Evolutionary conservation across 2,888 invertebrate species (phyloP), one percentile per base, ranked within the genome.

Genomic region (Falcaria lacertinaria): DNA sequence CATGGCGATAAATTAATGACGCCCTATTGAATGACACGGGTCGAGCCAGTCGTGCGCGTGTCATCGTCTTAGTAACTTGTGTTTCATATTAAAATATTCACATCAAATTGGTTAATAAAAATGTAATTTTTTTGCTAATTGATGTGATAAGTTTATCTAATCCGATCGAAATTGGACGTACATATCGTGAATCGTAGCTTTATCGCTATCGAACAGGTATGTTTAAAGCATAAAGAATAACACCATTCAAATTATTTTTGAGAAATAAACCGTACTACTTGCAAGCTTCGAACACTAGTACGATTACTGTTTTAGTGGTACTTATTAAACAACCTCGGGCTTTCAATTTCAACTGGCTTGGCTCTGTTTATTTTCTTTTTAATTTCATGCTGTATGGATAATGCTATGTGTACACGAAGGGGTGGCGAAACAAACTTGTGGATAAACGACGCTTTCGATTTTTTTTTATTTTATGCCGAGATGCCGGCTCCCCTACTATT

Each of bases 281-380:
- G 25, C 39, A 42, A 41, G 44, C 35, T 36, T 44, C 42, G 43
- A 47, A 48, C 44, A 49, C 43, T 60, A 60, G 65, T 60, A 56
- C 54, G 60, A 68, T 67, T 60, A 66, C 51, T 54, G 45, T 62
- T 54, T 60, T 60, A 55, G 50, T 57, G 55, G 55, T 61, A 3
- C 13, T 36, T 22, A 19, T 62, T 67, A 69, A 68, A 68, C 48
- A 68, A 68, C 48, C 51, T 57, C 57, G 57, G 63, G 68, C 64
- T 62, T 55, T 61, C 57, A 45, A 51, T 59, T 48, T 46, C 58
- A 44, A 50, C 60, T 48, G 47, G 45, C 48, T 49, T 22, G 34
- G 46, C 47, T 50, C 58, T 73, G 69, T 72, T 74, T 75, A 60
- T 75, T 75, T 74, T 68, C 62, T 69, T 73, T 69, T 73, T 67